Conservation (phyloP, 2,113 vertebrate species). For the Dicrurus megarhynchus region DNA sequence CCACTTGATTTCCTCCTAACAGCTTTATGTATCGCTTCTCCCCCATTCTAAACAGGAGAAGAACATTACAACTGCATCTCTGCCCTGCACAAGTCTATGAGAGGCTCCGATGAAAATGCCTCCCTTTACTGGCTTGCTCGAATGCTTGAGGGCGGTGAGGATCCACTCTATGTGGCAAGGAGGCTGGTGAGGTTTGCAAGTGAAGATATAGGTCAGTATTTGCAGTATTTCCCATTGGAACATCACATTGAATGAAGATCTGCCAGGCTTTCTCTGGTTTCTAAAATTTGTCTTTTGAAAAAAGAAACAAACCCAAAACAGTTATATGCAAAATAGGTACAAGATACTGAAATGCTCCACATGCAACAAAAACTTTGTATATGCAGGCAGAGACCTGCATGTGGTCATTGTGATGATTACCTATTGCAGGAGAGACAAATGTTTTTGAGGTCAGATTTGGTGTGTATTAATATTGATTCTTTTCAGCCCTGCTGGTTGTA, state of each 20-base stretch:
- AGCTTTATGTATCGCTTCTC: neutral
- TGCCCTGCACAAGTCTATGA: conserved; percentile 95
- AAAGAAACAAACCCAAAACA: neutral
- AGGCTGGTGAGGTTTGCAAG: conserved; percentile 94
- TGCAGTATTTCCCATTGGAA: neutral
- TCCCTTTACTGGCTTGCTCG: conserved; percentile 96
- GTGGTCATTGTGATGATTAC: neutral
- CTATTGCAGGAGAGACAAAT: neutral
- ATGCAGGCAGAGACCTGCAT: neutral
- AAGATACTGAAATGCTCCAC: neutral
- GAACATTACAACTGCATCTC: conserved; percentile 98
- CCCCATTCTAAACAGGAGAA: conserved; percentile 78
- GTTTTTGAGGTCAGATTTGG: neutral
- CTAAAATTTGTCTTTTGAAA: neutral
- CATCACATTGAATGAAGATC: neutral
- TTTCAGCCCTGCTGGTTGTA: neutral
- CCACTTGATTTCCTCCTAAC: neutral
- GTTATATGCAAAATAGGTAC: neutral
- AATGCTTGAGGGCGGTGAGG: conserved; percentile 97
- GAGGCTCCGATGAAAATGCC: conserved; percentile 90
- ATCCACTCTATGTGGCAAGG: conserved; percentile 92
- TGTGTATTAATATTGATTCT: neutral
- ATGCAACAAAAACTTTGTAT: neutral
- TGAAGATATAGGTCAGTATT: conserved; percentile 90
- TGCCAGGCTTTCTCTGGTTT: neutral